Conservation (phyloP, 2,113 vertebrate genomes). For the Clarias magur region DNA sequence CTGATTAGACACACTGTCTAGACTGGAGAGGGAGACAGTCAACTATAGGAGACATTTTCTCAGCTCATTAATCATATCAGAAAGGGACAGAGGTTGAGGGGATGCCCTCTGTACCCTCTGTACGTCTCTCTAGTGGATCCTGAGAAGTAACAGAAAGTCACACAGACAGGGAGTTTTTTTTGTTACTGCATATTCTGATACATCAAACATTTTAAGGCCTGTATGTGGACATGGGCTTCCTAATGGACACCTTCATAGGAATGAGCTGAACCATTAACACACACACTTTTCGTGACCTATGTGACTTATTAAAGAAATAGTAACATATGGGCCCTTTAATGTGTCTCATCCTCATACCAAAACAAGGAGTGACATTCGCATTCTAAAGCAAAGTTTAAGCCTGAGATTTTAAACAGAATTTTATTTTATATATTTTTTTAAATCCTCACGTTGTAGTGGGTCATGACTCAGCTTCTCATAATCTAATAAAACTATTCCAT, state of each 20-base stretch:
- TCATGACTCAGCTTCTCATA: slow-evolving; percentile 12
- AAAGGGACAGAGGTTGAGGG: slow-evolving; percentile 52
- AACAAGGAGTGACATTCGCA: background rate
- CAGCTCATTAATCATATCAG: slow-evolving; percentile 52
- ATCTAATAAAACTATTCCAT: background rate
- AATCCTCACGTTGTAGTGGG: background rate
- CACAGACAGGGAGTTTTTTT: background rate
- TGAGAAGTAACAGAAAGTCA: background rate
- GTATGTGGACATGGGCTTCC: background rate
- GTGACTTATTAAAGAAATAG: too few relatives aligned
- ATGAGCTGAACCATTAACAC: background rate
- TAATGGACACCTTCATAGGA: background rate
- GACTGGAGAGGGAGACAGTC: background rate
- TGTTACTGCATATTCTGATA: background rate
- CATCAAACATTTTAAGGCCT: too few relatives aligned
- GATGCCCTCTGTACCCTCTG: background rate
- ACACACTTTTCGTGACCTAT: too few relatives aligned
- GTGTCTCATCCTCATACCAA: background rate
- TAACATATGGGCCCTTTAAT: background rate
- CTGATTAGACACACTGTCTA: slow-evolving; percentile 47
- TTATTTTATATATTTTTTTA: too few relatives aligned
- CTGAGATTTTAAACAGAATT: background rate
- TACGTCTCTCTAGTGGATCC: background rate
- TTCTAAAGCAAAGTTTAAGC: background rate
- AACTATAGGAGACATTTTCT: slow-evolving; percentile 46